These are phyloP conservation scores for Nephotettix cincticeps DNA, from an alignment of 1,140 invertebrate species.

Conservation along the genomic window DNA sequence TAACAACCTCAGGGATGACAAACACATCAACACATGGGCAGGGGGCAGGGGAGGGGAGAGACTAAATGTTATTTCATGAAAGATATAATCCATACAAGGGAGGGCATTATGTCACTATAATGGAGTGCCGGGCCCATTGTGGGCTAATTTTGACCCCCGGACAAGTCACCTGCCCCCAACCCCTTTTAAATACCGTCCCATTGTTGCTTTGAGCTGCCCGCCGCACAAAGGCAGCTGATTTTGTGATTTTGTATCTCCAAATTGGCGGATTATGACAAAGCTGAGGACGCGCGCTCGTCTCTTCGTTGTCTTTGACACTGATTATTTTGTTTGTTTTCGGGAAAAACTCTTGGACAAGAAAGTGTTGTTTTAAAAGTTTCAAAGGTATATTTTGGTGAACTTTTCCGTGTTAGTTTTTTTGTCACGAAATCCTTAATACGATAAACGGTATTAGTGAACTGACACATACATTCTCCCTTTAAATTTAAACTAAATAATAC, in stretches of 20 bases:
- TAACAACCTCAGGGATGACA: neutral
- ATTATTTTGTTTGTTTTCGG: too few species aligned
- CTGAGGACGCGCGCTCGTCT: neutral
- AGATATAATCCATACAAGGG: constrained; percentile 20
- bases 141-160: constrained; percentile 1
- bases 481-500: too few species aligned
- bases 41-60: neutral
- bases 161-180: neutral
- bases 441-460: too few species aligned
- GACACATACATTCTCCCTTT: too few species aligned
- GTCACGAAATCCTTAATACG: too few species aligned
- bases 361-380: too few species aligned
- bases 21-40: neutral
- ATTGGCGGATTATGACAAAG: neutral
- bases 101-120: constrained; percentile 10
- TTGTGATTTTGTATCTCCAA: neutral
- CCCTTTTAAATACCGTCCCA: constrained; percentile 15
- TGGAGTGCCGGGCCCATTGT: constrained; percentile 4
- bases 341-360: too few species aligned
- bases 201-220: neutral
- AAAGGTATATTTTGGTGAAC: too few species aligned
- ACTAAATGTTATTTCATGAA: constrained; percentile 20
- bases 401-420: too few species aligned
- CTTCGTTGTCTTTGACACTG: too few species aligned
- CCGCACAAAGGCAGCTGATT: neutral